These are phyloP conservation scores for Drosophila suzukii DNA, from an alignment of 1,140 invertebrate genomes.

Conservation along the genomic window DNA sequence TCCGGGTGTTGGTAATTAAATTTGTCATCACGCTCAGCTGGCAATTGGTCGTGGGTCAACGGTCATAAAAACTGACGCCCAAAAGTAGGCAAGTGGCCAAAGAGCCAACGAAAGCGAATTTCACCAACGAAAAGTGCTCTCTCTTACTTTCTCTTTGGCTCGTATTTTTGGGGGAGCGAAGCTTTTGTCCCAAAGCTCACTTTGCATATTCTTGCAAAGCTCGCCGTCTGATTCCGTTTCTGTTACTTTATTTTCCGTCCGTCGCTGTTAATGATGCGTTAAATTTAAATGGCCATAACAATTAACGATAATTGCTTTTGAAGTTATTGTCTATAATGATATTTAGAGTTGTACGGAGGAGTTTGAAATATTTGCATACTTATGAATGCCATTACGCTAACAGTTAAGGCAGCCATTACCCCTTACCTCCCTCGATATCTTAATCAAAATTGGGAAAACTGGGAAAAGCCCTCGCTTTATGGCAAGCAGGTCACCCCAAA, in stretches of 20 bases:
- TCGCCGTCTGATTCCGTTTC: conserved; percentile 14
- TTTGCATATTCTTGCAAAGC: conserved; percentile 52
- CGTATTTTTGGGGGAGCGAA: conserved; percentile 8
- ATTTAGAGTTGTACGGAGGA: conserved; percentile 33
- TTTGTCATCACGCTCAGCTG: conserved; percentile 66
- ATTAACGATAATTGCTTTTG: conserved; percentile 77
- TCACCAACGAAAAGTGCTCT: conserved; percentile 23
- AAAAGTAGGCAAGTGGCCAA: conserved; percentile 56
- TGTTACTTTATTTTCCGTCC: conserved; percentile 35
- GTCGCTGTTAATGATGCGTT: conserved; percentile 75
- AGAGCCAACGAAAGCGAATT: conserved; percentile 26
- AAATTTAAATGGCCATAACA: conserved; percentile 82
- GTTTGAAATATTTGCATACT: conserved; percentile 40
- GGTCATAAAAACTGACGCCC: conserved; percentile 51
- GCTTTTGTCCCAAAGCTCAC: conserved; percentile 55
- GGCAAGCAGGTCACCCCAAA: conserved; percentile 25
- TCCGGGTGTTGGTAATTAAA: conserved; percentile 70
- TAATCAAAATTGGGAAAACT: neutral
- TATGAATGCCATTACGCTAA: conserved; percentile 27
- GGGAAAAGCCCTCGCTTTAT: conserved; percentile 2
- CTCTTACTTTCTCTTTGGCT: conserved; percentile 11
- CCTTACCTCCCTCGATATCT: conserved; percentile 10
- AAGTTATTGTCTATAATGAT: conserved; percentile 76
- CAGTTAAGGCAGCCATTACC: conserved; percentile 3
- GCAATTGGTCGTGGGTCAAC: conserved; percentile 37